Evolutionary conservation across 2,113 vertebrate genomes (phyloP).

Genomic region (Dinomys branickii): DNA sequence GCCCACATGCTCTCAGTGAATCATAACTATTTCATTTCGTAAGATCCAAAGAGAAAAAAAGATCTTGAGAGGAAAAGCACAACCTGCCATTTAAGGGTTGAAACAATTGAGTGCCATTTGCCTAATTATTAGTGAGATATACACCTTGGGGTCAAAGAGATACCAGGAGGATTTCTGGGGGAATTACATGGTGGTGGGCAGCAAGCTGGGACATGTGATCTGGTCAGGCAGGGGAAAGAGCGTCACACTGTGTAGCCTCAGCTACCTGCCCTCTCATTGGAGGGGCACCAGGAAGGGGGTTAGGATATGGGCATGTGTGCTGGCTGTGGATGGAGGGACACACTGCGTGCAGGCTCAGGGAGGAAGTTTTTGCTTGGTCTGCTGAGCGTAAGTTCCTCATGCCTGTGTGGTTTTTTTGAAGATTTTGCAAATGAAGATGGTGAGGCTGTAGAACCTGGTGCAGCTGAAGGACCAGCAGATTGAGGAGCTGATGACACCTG

Average conservation of each 20-base stretch:
- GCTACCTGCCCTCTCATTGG: neutral
- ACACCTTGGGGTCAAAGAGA: too few relatives aligned
- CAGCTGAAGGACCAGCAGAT: constrained; percentile 87
- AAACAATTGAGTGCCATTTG: neutral
- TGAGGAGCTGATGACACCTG: constrained; percentile 77
- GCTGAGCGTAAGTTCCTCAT: neutral
- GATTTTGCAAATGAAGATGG: constrained; percentile 89
- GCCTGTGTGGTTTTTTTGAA: constrained; percentile 43
- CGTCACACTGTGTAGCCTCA: neutral
- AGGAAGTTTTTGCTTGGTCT: neutral
- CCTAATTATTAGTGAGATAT: neutral
- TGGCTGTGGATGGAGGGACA: neutral
- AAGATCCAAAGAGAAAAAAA: neutral
- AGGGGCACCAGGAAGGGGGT: neutral
- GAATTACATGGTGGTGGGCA: neutral
- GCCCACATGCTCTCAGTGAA: neutral
- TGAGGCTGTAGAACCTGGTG: constrained; percentile 86
- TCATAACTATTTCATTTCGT: too few relatives aligned
- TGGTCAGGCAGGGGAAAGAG: neutral
- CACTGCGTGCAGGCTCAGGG: neutral
- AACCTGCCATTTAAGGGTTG: neutral
- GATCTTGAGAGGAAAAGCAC: neutral
- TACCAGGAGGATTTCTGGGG: accelerated
- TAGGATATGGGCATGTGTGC: neutral
- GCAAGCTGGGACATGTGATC: neutral